A percentile compares a stretch with the other conserved stretches of the same genome.
Evolutionary conservation across 2,113 vertebrate species (phyloP).

Genomic region (Thomomys bottae): DNA sequence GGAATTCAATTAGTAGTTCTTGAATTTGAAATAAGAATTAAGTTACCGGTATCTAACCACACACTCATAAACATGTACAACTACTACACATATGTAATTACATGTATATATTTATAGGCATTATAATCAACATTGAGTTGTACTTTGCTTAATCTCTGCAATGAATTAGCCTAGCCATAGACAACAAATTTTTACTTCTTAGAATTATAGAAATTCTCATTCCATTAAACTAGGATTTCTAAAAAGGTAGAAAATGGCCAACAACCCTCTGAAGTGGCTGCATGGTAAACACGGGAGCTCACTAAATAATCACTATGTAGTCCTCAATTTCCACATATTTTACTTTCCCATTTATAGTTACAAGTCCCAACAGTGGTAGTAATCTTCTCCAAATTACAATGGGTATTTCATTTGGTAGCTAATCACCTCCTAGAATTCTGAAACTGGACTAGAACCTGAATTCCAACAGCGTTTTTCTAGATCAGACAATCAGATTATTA

Average conservation of each 20-base stretch:
- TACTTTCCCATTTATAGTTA: conserved; percentile 22
- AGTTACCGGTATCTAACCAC: not conserved
- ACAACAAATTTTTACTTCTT: conserved; percentile 12
- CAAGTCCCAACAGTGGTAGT: conserved; percentile 23
- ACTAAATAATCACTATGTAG: conserved; percentile 24
- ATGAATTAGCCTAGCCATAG: not conserved
- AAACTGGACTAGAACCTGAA: not conserved
- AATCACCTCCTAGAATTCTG: conserved; percentile 24
- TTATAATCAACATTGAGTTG: not conserved
- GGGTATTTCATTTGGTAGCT: conserved; percentile 2
- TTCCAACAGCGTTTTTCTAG: not conserved
- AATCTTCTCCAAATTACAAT: conserved; percentile 22
- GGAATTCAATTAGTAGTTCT: not conserved
- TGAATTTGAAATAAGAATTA: conserved; percentile 25
- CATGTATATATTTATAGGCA: not conserved
- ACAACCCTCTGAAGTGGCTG: not conserved
- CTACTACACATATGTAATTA: too few relatives aligned
- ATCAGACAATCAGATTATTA: not conserved
- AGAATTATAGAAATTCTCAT: conserved; percentile 20
- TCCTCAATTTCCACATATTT: conserved; percentile 29
- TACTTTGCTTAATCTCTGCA: conserved; percentile 44
- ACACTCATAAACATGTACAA: too few relatives aligned
- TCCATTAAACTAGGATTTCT: conserved; percentile 34
- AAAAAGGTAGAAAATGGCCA: not conserved
- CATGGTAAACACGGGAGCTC: not conserved